Evolutionary conservation across 1,140 invertebrate genomes (phyloP), one percentile per base, ranked within the genome.

Genomic region (Drosophila setifemur): DNA sequence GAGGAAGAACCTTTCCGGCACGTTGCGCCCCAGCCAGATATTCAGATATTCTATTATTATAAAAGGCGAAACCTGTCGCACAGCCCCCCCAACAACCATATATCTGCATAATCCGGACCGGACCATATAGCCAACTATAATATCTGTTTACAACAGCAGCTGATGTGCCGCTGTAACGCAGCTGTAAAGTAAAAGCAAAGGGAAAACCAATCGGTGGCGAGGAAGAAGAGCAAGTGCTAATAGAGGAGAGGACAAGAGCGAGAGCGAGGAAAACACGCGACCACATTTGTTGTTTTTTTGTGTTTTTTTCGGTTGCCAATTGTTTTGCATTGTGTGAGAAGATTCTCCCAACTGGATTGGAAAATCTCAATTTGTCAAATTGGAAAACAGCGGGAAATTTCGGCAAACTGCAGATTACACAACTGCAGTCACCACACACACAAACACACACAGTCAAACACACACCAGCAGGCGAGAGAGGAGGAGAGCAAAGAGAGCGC

Each of bases 111-210:
- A 16, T 11, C 21, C n/a, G n/a, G n/a, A n/a, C n/a, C n/a, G n/a
- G n/a, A n/a, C n/a, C n/a, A n/a, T n/a, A n/a, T n/a, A n/a, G 23
- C 8, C 11, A 28, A n/a, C n/a, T 26, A 7, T 7, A 48, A 57
- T 66, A 66, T 64, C 42, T 66, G 61, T 66, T 66, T 66, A 66
- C 61, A 39, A 50, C 19, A 61, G 57, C 48, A 57, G 31, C 61
- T 55, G 52, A 64, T n/a, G n/a, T n/a, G n/a, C n/a, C 58, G 60
- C 40, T 45, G 54, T 31, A 33, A 25, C 33, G 60, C 42, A 29
- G 61, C 58, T 55, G 52, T 55, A 50, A 45, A n/a, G n/a, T n/a
- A 35, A 37, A 16, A 37, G 14, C 12, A 16, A 37, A n/a, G 4
- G 33, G 33, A 37, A 37, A 16, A 33, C 8, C 29, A 6, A 9